A percentile compares a stretch with the other conserved stretches of the same genome.
phyloP scores from a whole-genome alignment of 2,113 vertebrate species.

The Seriola dumerili region DNA sequence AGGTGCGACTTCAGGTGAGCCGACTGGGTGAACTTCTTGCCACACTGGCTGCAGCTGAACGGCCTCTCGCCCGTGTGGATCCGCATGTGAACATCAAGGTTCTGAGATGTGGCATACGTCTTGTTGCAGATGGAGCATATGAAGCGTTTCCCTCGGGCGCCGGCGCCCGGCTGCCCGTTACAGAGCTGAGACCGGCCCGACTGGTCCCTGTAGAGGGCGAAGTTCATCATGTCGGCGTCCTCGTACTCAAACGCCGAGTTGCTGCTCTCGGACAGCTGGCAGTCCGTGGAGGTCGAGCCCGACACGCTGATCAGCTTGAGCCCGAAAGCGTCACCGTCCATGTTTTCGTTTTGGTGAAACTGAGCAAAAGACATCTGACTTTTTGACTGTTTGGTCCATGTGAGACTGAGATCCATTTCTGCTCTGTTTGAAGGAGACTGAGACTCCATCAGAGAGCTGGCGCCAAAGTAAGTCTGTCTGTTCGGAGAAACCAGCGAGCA shows the following conservation, averaged over 20 bases:
- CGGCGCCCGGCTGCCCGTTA: background rate
- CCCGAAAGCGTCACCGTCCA: slow-evolving; percentile 49
- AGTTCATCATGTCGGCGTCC: slow-evolving; percentile 35
- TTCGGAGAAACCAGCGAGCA: background rate
- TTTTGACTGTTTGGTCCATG: slow-evolving; percentile 62
- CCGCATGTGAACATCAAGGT: slow-evolving; percentile 81
- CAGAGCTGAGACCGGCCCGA: background rate
- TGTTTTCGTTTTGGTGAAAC: slow-evolving; percentile 40
- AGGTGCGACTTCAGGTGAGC: slow-evolving; percentile 82
- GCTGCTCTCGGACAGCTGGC: slow-evolving; percentile 52
- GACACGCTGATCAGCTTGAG: slow-evolving; percentile 69
- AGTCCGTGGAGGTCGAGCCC: slow-evolving; percentile 36
- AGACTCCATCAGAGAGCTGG: slow-evolving; percentile 30
- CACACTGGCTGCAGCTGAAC: slow-evolving; percentile 79
- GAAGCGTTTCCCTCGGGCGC: slow-evolving; percentile 49
- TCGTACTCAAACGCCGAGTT: slow-evolving; percentile 55
- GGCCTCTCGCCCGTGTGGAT: slow-evolving; percentile 83
- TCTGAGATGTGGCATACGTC: slow-evolving; percentile 77
- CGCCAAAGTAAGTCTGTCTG: slow-evolving; percentile 37
- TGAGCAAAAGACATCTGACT: slow-evolving; percentile 3
- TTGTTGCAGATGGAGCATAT: slow-evolving; percentile 72
- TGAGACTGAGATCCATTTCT: slow-evolving; percentile 44
- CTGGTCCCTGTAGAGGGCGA: slow-evolving; percentile 52
- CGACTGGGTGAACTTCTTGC: slow-evolving; percentile 83
- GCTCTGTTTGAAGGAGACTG: background rate